Evolutionary conservation across 2,888 invertebrate species (phyloP), one percentile per base, ranked within the genome.

Genomic region (Druceiella hillmani): DNA sequence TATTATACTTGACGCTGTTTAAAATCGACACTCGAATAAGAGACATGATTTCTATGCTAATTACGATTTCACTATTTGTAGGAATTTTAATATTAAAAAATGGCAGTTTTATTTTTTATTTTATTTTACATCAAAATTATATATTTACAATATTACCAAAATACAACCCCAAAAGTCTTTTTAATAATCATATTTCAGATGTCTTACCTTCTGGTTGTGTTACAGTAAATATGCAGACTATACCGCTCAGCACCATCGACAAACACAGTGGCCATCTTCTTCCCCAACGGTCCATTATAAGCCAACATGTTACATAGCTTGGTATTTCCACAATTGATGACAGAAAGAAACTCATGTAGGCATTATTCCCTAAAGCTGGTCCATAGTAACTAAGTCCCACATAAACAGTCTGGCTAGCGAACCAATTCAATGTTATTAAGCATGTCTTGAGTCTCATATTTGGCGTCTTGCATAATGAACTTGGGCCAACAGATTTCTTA

Each of bases 321-420:
- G 92, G 92, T 50, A 93, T 80, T 64, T 93, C 93, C 3, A 91
- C 90, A 0, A 83, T 78, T 0, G 88, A 87, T 2, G 90, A 88
- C 28, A 93, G 71, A 44, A 91, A 80, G 59, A 93, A 93, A 54
- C 90, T 91, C 53, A 92, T 73, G 62, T 92, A 90, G 52, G 90
- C 86, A 59, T 91, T 87, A 53, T 76, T 85, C 6, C 92, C 92
- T 35, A 93, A 72, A 2, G 89, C 84, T 6, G 92, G 91, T 0
- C 91, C 90, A 53, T 93, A 93, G 56, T 92, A 91, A 49, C 90
- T 91, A 24, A 93, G 70, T 0, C 93, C 93, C 11, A 93, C 85
- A 56, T 93, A 93, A 2, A 92, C 92, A 61, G 87, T 90, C 55
- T 91, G 89, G 52, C 89, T 92, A 32, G 91, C 90, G 58, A 93